Evolutionary conservation across 2,113 vertebrate genomes (phyloP), one percentile per base, ranked within the genome.

Genomic region (Verasper variegatus): DNA sequence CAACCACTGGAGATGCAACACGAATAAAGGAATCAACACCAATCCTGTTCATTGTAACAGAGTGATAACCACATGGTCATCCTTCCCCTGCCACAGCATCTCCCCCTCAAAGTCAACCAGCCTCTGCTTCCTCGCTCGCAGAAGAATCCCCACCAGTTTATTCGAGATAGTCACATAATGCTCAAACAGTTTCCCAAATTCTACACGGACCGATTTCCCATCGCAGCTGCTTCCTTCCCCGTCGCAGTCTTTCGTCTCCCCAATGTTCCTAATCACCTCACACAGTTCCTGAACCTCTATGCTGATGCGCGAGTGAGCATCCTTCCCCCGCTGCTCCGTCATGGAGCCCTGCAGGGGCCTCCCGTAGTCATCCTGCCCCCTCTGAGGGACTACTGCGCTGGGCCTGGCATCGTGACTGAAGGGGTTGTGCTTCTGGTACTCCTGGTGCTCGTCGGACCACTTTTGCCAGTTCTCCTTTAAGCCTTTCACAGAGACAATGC

Each of bases 71-170:
- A 95, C 92, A 0, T 89, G 84, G 82, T 98, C 94, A 86, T 98
- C 96, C 91, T 94, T 94, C 79, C 96, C 96, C 91, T 98, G 97
- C 97, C 96, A 98, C 71, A 98, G 92, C 96, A 97, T 98, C 91
- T 98, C 97, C 26, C 97, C 96, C 64, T 97, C 93, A 87, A 98
- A 97, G 42, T 91, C 88, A 75, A 98, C 91, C 76, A 96, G 93
- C 9, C 94, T 91, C 0, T 97, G 96, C 82, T 95, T 97, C 55
- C 97, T 95, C 6, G 96, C 97, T 58, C 96, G 90, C 42, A 97
- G 85, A 74, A 98, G 91, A 72, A 97, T 89, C 17, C 96, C 97
- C 67, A 97, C 97, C 35, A 98, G 88, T 87, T 97, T 98, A 84
- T 97, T 96, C 3, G 96, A 98, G 86, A 98, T 96, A 21, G 92